Evolutionary conservation across 2,797 vertebrate species (phyloP).

Genomic region (Neosalanx taihuensis): DNA sequence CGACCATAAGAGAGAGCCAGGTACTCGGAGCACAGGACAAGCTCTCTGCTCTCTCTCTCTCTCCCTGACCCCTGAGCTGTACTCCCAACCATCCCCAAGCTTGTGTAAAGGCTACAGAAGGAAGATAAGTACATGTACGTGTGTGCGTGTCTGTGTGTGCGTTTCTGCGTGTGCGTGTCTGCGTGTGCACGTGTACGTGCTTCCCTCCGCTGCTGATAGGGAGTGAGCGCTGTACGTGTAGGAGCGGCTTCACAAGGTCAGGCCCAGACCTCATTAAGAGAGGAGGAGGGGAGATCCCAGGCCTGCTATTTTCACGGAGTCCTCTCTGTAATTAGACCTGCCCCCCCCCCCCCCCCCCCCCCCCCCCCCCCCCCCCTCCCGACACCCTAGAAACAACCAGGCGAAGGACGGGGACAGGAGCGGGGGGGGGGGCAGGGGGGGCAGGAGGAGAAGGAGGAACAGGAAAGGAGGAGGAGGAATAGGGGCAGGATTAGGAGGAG

Average conservation of each 20-base stretch:
- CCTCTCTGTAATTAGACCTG: conserved; percentile 68
- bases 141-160: conserved; percentile 11
- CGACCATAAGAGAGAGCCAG: background rate
- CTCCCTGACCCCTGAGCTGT: background rate
- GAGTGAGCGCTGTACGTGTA: conserved; percentile 21
- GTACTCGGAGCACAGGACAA: background rate
- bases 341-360: conserved; percentile 67
- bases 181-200: conserved; percentile 16
- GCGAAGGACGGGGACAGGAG: background rate
- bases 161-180: conserved; percentile 30
- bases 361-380: conserved; percentile 53
- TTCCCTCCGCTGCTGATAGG: conserved; percentile 27
- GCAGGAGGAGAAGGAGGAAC: conserved; percentile 13
- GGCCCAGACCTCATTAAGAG: conserved; percentile 62
- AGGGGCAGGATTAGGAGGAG: background rate
- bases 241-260: conserved; percentile 58
- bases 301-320: conserved; percentile 60
- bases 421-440: conserved; percentile 19
- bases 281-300: conserved; percentile 48
- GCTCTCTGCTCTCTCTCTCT: background rate
- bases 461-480: conserved; percentile 1
- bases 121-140: background rate
- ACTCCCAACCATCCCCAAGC: background rate
- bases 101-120: conserved; percentile 7
- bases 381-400: conserved; percentile 48